These are phyloP conservation scores for Megathymus violae DNA, from an alignment of 1,140 invertebrate species.

Conservation along the genomic window DNA sequence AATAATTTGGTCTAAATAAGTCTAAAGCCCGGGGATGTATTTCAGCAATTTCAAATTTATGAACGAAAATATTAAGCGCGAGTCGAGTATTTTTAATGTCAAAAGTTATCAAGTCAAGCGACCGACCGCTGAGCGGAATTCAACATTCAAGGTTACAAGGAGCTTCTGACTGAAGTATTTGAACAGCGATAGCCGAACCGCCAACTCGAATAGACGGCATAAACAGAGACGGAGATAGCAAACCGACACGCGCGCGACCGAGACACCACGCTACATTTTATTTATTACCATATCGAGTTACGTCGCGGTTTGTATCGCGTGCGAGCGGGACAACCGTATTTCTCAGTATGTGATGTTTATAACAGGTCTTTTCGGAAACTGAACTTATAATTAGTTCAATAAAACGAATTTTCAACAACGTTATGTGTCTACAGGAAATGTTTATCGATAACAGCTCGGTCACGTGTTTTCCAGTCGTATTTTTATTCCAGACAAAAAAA, in stretches of 20 bases:
- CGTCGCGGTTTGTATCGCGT: constrained; percentile 51
- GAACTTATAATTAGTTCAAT: constrained; percentile 51
- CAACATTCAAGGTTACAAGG: constrained; percentile 76
- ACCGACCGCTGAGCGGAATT: constrained; percentile 55
- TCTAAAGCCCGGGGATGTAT: neutral
- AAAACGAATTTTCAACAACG: constrained; percentile 39
- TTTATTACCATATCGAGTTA: constrained; percentile 80
- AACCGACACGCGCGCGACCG: constrained; percentile 33
- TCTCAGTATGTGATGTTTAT: constrained; percentile 47
- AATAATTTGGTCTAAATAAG: too few relatives aligned
- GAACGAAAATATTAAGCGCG: neutral
- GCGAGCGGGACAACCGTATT: constrained; percentile 60
- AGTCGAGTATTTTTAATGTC: neutral
- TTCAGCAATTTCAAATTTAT: neutral
- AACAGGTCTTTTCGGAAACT: constrained; percentile 47
- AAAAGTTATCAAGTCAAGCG: constrained; percentile 9
- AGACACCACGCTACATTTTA: constrained; percentile 62
- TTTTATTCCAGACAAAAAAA: neutral
- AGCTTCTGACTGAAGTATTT: constrained; percentile 78
- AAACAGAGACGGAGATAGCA: constrained; percentile 46
- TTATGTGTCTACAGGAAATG: constrained; percentile 20
- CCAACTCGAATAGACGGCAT: constrained; percentile 57
- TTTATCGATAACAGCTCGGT: constrained; percentile 22
- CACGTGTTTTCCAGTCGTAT: neutral
- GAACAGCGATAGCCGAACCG: constrained; percentile 71